Evolutionary conservation across 2,113 vertebrate species (phyloP).

Genomic region (Erythrocercus mccallii): DNA sequence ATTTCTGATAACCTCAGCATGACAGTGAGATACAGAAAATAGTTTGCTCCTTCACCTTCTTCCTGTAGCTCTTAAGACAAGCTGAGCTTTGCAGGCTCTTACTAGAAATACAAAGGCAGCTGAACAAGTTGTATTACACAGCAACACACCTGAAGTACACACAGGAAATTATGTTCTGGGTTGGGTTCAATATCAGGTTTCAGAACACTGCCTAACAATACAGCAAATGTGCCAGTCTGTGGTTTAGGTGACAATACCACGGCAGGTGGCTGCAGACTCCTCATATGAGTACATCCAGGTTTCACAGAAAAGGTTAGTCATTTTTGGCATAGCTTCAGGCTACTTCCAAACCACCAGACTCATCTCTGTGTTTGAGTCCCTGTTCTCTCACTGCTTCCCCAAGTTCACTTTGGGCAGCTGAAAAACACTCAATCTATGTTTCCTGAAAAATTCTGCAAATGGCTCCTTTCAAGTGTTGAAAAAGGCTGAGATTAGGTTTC

Average conservation of each 20-base stretch:
- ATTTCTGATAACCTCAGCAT: background rate
- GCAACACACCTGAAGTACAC: background rate
- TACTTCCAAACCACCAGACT: background rate
- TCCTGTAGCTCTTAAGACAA: background rate
- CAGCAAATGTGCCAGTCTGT: background rate
- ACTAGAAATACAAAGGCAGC: background rate
- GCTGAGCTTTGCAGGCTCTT: background rate
- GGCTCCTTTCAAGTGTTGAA: background rate
- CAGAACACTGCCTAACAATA: background rate
- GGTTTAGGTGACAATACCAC: background rate
- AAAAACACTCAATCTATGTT: background rate
- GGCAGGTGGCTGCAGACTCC: background rate
- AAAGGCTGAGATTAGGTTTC: background rate
- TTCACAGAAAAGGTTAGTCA: background rate
- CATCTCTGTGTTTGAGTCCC: background rate
- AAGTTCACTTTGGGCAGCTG: background rate
- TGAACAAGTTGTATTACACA: background rate
- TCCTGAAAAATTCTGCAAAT: background rate
- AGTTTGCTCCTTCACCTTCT: background rate
- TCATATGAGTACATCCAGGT: background rate
- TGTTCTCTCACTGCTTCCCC: background rate
- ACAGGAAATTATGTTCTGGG: background rate
- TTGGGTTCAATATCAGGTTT: background rate
- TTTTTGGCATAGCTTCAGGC: background rate
- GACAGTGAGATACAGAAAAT: background rate